Evolutionary conservation across 2,113 vertebrate species (phyloP).

Genomic region (Onychostoma macrolepis): DNA sequence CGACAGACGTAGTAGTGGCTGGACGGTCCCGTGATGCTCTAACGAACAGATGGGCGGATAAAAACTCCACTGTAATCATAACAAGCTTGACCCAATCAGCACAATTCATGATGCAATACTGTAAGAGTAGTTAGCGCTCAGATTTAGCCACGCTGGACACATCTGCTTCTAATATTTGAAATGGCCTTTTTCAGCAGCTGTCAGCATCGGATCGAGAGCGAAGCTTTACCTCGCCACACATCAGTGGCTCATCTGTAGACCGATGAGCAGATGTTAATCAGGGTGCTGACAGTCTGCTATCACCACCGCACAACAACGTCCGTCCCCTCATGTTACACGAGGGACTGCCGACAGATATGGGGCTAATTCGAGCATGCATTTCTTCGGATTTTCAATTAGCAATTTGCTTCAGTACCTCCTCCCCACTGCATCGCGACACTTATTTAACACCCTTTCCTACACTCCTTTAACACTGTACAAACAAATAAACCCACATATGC

Average conservation of each 20-base stretch:
- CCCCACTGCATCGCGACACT: not conserved
- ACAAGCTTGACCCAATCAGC: conserved; percentile 57
- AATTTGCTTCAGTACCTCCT: not conserved
- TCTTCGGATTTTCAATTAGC: not conserved
- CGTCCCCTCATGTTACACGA: conserved; percentile 51
- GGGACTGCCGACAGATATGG: conserved; percentile 13
- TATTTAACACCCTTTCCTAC: conserved; percentile 27
- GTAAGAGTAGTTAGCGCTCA: conserved; percentile 58
- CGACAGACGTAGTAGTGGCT: not conserved
- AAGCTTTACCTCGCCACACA: conserved; percentile 66
- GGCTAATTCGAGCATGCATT: conserved; percentile 25
- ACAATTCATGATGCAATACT: conserved; percentile 46
- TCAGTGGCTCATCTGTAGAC: conserved; percentile 66
- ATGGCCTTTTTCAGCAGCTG: conserved; percentile 72
- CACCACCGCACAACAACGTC: conserved; percentile 48
- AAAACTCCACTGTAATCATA: conserved; percentile 56
- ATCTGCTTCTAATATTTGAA: conserved; percentile 73
- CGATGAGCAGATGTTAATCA: conserved; percentile 63
- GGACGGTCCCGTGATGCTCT: not conserved
- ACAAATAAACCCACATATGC: conserved; percentile 35
- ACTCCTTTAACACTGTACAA: conserved; percentile 19
- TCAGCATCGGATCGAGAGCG: conserved; percentile 66
- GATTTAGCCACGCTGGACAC: conserved; percentile 57
- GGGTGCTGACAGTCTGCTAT: conserved; percentile 61
- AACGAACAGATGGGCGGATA: conserved; percentile 60